Evolutionary conservation across 1,140 invertebrate genomes (phyloP), one percentile per base, ranked within the genome.

Genomic region (Calosoma granatense): DNA sequence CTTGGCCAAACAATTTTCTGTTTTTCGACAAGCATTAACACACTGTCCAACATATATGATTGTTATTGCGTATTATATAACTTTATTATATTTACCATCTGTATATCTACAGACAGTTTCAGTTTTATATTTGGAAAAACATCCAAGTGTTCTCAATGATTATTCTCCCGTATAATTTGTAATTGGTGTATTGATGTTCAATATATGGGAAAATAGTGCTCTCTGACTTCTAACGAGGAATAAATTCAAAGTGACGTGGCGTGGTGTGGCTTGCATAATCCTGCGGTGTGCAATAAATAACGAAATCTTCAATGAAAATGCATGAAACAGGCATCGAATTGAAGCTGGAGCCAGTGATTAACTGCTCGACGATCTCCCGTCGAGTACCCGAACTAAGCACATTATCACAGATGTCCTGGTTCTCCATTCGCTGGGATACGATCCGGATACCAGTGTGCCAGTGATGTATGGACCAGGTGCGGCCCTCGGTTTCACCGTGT

Each of bases 391-490:
- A 36, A 36, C 6, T 36, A 36, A 36, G 26, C 26, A 36, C 26
- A 36, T 36, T 36, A 36, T 36, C 26, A 36, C 26, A 36, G 26
- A 36, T 36, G 26, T 36, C 26, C 26, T n/a, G 26, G 26, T n/a
- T 36, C n/a, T 36, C n/a, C 26, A 36, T 36, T 36, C 26, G 26
- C 26, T 9, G 26, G 26, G 26, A 9, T 36, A n/a, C n/a, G 26
- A 36, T n/a, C n/a, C n/a, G 26, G 26, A 9, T 36, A n/a, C 26
- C 6, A 36, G 26, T 9, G 26, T 36, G 26, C 26, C 26, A n/a
- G 51, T 63, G 62, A 63, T 63, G 54, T 63, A 63, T 61, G 56
- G 58, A 22, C 62, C 62, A 63, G 62, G 62, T 63, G 62, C 58
- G 58, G 56, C 3, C 17, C 6, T 47, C 41, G 6, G 17, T 12